Evolutionary conservation across 2,113 vertebrate genomes (phyloP).

Genomic region (Scalopus aquaticus): DNA sequence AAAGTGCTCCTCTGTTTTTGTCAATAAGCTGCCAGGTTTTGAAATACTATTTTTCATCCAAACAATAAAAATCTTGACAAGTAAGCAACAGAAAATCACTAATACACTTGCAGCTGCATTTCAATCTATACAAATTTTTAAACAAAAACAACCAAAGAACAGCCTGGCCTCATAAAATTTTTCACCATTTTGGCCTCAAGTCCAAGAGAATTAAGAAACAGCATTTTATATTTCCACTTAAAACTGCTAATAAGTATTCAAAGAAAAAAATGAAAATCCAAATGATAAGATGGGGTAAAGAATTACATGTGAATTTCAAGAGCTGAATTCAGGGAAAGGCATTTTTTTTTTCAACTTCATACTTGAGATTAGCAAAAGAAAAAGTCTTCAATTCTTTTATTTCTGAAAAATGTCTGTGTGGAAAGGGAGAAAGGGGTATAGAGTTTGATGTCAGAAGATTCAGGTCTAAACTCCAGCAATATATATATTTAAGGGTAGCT

Average conservation of each 20-base stretch:
- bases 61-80: constrained; percentile 87
- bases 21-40: constrained; percentile 90
- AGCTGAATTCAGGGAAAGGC: background rate
- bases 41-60: constrained; percentile 85
- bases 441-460: background rate
- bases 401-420: constrained; percentile 46
- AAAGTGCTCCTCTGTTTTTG: constrained; percentile 89
- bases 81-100: constrained; percentile 84
- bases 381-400: background rate
- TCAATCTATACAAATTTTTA: constrained; percentile 85
- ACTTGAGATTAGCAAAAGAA: background rate
- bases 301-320: background rate
- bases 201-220: constrained; percentile 69
- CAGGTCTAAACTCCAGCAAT: background rate
- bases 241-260: constrained; percentile 11
- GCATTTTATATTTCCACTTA: constrained; percentile 16
- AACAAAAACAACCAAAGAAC: constrained; percentile 82
- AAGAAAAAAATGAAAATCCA: constrained; percentile 28
- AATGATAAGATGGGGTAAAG: constrained; percentile 24
- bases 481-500: background rate
- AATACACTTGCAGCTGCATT: constrained; percentile 84
- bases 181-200: constrained; percentile 68
- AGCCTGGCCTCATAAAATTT: constrained; percentile 69
- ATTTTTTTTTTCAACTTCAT: background rate
- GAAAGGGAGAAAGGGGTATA: background rate